Evolutionary conservation across 2,797 vertebrate genomes (phyloP).

Genomic region (Silurus aristotelis): DNA sequence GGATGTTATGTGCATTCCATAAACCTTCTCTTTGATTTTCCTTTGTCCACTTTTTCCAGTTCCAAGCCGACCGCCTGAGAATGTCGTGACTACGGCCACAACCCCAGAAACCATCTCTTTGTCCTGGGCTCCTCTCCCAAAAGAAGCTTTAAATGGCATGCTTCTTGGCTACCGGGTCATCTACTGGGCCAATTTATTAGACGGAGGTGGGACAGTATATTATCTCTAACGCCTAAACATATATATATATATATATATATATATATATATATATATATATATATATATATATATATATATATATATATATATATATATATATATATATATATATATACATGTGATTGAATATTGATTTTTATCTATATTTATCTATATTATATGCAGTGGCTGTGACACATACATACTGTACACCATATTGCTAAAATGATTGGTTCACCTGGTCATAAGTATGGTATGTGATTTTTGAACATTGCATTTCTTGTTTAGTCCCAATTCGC

Average conservation of each 20-base stretch:
- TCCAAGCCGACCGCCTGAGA: slow-evolving; percentile 93
- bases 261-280: background rate
- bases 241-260: background rate
- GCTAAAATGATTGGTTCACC: too few relatives aligned
- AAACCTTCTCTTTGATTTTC: background rate
- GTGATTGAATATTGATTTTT: background rate
- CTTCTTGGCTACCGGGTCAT: slow-evolving; percentile 97
- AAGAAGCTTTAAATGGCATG: slow-evolving; percentile 94
- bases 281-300: background rate
- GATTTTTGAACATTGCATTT: too few relatives aligned
- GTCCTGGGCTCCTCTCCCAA: slow-evolving; percentile 90
- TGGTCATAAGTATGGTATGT: too few relatives aligned
- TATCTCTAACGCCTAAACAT: background rate
- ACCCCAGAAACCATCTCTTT: slow-evolving; percentile 96
- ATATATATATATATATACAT: background rate
- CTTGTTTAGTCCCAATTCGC: too few relatives aligned
- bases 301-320: background rate
- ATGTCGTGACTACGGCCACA: slow-evolving; percentile 91
- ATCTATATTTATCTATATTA: too few relatives aligned
- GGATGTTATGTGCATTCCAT: too few relatives aligned
- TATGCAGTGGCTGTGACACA: background rate
- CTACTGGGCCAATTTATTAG: slow-evolving; percentile 97
- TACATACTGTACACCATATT: too few relatives aligned
- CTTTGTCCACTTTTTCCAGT: slow-evolving; percentile 69
- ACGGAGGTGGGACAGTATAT: slow-evolving; percentile 82